Conservation (phyloP, 1,140 invertebrate genomes). For the Phenacoccus solenopsis region DNA sequence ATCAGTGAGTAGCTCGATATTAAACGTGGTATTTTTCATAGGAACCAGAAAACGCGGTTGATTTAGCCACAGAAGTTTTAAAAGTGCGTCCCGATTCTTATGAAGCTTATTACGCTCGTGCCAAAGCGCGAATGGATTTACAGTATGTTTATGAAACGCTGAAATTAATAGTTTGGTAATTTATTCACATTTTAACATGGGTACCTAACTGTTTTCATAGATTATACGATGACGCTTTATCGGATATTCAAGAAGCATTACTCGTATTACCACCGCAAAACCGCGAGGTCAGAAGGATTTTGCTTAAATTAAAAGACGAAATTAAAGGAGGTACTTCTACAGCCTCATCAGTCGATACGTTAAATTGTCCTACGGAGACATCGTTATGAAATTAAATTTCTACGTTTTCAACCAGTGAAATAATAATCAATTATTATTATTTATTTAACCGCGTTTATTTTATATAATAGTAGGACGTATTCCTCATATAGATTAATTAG, state of each 20-base stretch:
- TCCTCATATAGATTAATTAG: no score
- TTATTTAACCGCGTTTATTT: no score
- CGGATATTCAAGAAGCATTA: slow-evolving; percentile 54
- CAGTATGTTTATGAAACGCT: slow-evolving; percentile 35
- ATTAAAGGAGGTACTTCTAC: slow-evolving; percentile 32
- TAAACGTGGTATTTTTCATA: slow-evolving; percentile 29
- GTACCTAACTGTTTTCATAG: slow-evolving; percentile 30
- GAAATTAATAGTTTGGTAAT: not conserved
- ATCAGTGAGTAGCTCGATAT: not conserved
- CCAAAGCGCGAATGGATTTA: slow-evolving; percentile 67
- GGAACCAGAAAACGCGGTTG: slow-evolving; percentile 70
- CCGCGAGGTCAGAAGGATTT: slow-evolving; percentile 49
- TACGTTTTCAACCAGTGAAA: no score
- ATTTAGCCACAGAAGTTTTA: slow-evolving; percentile 73
- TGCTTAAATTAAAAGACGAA: slow-evolving; percentile 50
- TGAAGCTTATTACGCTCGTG: slow-evolving; percentile 83
- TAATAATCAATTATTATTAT: no score
- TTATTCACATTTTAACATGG: not conserved
- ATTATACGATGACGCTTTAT: slow-evolving; percentile 44
- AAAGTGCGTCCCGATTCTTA: slow-evolving; percentile 71
- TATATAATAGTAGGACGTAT: no score
- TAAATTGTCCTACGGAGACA: slow-evolving; percentile 5
- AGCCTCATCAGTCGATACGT: not conserved
- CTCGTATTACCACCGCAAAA: slow-evolving; percentile 49
- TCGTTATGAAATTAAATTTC: not conserved